Evolutionary conservation across 2,888 invertebrate species (phyloP).

Genomic region (Agrenia bidenticulata): DNA sequence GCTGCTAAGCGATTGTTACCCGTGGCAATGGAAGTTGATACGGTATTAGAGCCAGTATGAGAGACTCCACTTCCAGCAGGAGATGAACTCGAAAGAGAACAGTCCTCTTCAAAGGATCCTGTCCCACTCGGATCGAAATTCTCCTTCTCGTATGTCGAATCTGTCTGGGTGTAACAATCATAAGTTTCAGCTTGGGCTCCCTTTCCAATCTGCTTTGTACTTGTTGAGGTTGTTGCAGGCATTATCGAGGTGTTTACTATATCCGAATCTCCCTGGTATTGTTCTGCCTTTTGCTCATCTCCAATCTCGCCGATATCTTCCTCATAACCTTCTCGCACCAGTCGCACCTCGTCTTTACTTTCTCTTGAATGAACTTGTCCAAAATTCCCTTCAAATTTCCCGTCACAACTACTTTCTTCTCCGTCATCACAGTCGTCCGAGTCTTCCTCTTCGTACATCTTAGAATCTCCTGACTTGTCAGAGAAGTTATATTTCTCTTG

Average conservation of each 20-base stretch:
- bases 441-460: constrained; percentile 5
- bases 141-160: constrained; percentile 38
- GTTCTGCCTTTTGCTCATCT: background rate
- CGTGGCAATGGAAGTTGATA: constrained; percentile 26
- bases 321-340: background rate
- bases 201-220: constrained; percentile 9
- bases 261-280: constrained; percentile 14
- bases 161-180: constrained; percentile 49
- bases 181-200: constrained; percentile 27
- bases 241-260: constrained; percentile 31
- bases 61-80: constrained; percentile 35
- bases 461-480: background rate
- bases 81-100: constrained; percentile 26
- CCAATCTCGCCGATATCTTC: too few relatives aligned
- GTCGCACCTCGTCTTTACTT: background rate
- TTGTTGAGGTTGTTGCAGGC: constrained; percentile 23
- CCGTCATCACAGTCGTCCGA: constrained; percentile 1
- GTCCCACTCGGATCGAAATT: constrained; percentile 26
- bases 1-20: constrained; percentile 49
- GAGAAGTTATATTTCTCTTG: too few relatives aligned
- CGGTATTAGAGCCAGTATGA: constrained; percentile 27
- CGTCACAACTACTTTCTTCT: constrained; percentile 5
- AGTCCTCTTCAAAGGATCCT: constrained; percentile 24
- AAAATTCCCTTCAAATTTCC: background rate
- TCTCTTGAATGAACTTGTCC: background rate